A percentile compares a stretch with the other conserved stretches of the same genome.
Conservation (phyloP, 2,113 vertebrate species). For the Callospermophilus lateralis region DNA sequence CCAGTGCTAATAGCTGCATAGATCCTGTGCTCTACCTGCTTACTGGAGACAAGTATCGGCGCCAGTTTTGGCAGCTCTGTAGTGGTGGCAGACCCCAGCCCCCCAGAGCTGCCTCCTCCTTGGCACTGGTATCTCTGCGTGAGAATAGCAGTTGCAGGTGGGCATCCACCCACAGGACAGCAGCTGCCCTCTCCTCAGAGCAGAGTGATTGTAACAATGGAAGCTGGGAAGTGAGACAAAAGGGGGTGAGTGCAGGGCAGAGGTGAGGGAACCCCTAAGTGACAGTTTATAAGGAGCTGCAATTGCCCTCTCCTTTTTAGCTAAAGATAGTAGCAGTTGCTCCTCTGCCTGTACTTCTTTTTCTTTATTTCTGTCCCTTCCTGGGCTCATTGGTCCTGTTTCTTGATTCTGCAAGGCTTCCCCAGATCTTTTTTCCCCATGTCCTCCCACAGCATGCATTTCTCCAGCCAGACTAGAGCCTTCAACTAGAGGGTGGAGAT, state of each 20-base stretch:
- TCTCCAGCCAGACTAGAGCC: not conserved
- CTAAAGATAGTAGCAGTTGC: not conserved
- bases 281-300: not conserved
- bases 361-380: not conserved
- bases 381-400: not conserved
- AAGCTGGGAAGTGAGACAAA: not conserved
- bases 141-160: slow-evolving; percentile 52
- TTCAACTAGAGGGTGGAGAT: slow-evolving; percentile 27
- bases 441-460: not conserved
- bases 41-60: slow-evolving; percentile 92
- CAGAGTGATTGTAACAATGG: not conserved
- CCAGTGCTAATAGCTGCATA: slow-evolving; percentile 96
- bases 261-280: not conserved
- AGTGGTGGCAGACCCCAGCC: not conserved
- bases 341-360: slow-evolving; percentile 15
- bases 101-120: not conserved
- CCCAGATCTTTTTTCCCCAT: not conserved
- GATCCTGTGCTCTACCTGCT: slow-evolving; percentile 96
- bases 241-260: not conserved
- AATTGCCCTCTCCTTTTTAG: not conserved
- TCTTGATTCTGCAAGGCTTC: not conserved
- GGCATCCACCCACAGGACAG: not conserved
- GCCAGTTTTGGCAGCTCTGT: slow-evolving; percentile 84
- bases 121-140: slow-evolving; percentile 67
- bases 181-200: not conserved